A percentile compares a stretch with the other conserved stretches of the same genome.
phyloP scores from a whole-genome alignment of 1,140 invertebrate genomes.

The Cyrtorhinus lividipennis region DNA sequence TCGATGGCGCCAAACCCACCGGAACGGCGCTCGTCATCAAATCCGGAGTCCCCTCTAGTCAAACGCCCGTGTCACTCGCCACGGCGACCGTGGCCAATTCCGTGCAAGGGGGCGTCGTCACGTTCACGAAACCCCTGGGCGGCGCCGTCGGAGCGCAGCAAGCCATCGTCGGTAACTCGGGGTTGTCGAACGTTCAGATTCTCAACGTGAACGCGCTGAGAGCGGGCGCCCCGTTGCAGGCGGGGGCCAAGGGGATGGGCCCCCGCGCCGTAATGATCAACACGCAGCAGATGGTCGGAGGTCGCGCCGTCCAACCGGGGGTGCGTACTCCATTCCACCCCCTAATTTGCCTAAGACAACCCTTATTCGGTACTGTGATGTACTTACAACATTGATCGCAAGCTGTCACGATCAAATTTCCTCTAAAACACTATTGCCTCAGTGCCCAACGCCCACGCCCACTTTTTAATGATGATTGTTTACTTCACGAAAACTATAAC shows the following conservation, averaged over 20 bases:
- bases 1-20: conserved; percentile 36
- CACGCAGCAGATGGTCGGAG: conserved; percentile 60
- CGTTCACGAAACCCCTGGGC: conserved; percentile 35
- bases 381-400: no score
- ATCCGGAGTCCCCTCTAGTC: conserved; percentile 35
- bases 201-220: conserved; percentile 60
- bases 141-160: conserved; percentile 38
- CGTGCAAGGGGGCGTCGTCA: conserved; percentile 32
- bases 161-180: conserved; percentile 37
- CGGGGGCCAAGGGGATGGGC: conserved; percentile 52
- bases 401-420: no score
- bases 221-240: conserved; percentile 45
- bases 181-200: conserved; percentile 63
- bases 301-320: conserved; percentile 59
- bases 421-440: no score
- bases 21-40: conserved; percentile 53
- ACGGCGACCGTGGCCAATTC: conserved; percentile 27
- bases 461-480: no score
- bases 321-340: conserved; percentile 48
- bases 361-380: no score
- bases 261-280: conserved; percentile 56
- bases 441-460: no score
- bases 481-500: no score
- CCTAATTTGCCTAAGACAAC: no score
- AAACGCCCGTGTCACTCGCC: conserved; percentile 43